These are phyloP conservation scores for Drosophila testacea DNA, from an alignment of 2,888 invertebrate species.

Conservation along the genomic window DNA sequence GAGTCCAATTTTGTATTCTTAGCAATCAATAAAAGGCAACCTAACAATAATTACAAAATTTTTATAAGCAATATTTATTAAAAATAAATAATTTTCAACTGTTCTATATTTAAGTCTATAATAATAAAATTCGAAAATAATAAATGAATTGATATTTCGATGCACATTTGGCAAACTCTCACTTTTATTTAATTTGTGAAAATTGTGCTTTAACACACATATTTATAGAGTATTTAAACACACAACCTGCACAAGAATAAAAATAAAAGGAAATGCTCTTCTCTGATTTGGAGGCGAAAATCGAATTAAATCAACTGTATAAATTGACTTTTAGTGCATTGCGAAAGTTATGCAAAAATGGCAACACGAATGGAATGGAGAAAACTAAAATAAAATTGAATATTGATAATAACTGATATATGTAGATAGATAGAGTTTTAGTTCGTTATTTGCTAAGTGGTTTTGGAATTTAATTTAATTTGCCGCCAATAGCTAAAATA, in stretches of 20 bases:
- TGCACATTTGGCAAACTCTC: not conserved
- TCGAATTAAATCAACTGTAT: conserved; percentile 77
- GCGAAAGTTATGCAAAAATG: conserved; percentile 36
- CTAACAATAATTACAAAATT: too few species aligned
- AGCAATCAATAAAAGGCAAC: too few species aligned
- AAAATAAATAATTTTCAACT: too few species aligned
- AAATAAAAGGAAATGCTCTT: conserved; percentile 31
- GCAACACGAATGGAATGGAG: conserved; percentile 8
- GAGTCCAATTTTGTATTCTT: too few species aligned
- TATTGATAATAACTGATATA: conserved; percentile 12
- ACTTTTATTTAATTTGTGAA: not conserved
- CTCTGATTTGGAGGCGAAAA: conserved; percentile 55
- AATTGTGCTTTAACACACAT: not conserved
- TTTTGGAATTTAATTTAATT: conserved; percentile 17
- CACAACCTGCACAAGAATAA: not conserved
- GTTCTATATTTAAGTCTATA: not conserved
- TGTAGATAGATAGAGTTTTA: conserved; percentile 1
- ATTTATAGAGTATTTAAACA: conserved; percentile 17
- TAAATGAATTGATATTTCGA: not conserved
- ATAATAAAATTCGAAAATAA: not conserved
- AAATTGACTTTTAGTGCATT: conserved; percentile 65
- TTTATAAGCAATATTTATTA: too few species aligned
- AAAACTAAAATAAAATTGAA: conserved; percentile 16
- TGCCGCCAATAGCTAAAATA: not conserved
- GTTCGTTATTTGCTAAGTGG: conserved; percentile 24